Evolutionary conservation across 2,113 vertebrate species (phyloP), one percentile per base, ranked within the genome.

Genomic region (Xiphorhynchus elegans): DNA sequence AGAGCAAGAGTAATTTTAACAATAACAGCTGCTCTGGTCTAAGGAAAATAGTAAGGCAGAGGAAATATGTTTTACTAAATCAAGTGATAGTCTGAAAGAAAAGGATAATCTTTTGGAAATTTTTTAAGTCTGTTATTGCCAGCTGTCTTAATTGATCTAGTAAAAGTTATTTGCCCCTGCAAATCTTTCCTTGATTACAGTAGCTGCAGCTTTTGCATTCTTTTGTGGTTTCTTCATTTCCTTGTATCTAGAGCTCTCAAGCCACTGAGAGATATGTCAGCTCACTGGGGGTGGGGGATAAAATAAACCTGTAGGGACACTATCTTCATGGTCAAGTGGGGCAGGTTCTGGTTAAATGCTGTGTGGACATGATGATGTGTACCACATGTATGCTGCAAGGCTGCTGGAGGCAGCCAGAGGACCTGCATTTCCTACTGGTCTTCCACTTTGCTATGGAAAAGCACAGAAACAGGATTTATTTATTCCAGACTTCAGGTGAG

Each of bases 221-320:
- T 84, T 84, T 53, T 40, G 8, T 60, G 31, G 2, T 85, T 96
- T 97, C 82, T 60, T 29, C 10, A 16, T 82, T 75, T 89, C 29
- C 26, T 90, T 1, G 0, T 19, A 31, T 73, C 44, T 84, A 78
- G 62, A 50, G 62, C 13, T 87, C 23, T 49, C 17, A 73, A n/a
- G 25, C 82, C 24, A 44, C 52, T 82, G 35, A 35, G 46, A 82
- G 26, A n/a, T 55, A 50, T 13, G 10, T 80, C 12, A 52, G 28
- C 31, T 81, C 42, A 26, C n/a, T 58, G n/a, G 3, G 8, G 37
- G n/a, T n/a, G n/a, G 37, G 8, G 8, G 5, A 31, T 66, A 26
- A 59, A n/a, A 44, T 24, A 81, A 31, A 72, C n/a, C 20, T 73
- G 11, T 39, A 84, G 50, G 31, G 21, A 20, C 47, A 21, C 20